A percentile compares a stretch with the other conserved stretches of the same genome.
These are phyloP conservation scores for Hedychridium roseum DNA, from an alignment of 2,888 invertebrate species.

Conservation along the genomic window DNA sequence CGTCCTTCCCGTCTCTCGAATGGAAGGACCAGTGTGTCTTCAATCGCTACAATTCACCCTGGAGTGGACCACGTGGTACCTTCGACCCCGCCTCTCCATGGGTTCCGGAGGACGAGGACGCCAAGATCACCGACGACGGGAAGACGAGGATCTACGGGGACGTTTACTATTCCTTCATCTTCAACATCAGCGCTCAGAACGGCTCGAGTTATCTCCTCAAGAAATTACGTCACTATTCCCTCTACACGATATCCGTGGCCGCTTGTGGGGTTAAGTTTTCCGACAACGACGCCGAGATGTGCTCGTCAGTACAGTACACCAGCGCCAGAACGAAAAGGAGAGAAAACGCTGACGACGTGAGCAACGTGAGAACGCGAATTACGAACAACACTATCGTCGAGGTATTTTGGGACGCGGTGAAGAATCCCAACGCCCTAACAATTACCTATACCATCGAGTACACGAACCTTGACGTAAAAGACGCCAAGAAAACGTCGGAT, in stretches of 20 bases:
- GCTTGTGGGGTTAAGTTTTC: conserved; percentile 66
- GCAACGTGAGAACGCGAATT: conserved; percentile 37
- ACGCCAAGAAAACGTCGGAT: conserved; percentile 55
- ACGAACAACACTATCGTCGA: conserved; percentile 51
- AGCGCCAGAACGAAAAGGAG: conserved; percentile 63
- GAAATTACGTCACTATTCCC: conserved; percentile 68
- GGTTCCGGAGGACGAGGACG: background rate
- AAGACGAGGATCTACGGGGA: conserved; percentile 24
- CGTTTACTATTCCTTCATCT: conserved; percentile 31
- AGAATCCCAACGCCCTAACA: conserved; percentile 72
- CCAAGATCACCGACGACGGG: conserved; percentile 18
- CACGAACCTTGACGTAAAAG: conserved; percentile 57
- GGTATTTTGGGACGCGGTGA: conserved; percentile 70
- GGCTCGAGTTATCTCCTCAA: conserved; percentile 45
- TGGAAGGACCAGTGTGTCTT: conserved; percentile 45
- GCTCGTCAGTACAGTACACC: conserved; percentile 44
- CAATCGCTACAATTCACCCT: conserved; percentile 33
- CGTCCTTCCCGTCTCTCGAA: conserved; percentile 37
- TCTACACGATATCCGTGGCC: conserved; percentile 69
- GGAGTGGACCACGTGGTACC: too few species aligned
- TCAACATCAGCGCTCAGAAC: conserved; percentile 39
- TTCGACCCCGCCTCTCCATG: too few species aligned
- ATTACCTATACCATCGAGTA: conserved; percentile 71
- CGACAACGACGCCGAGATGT: conserved; percentile 58
- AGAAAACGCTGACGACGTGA: conserved; percentile 61